A percentile compares a stretch with the other conserved stretches of the same genome.
phyloP scores from a whole-genome alignment of 2,888 invertebrate genomes.

The Lycia hirtaria region DNA sequence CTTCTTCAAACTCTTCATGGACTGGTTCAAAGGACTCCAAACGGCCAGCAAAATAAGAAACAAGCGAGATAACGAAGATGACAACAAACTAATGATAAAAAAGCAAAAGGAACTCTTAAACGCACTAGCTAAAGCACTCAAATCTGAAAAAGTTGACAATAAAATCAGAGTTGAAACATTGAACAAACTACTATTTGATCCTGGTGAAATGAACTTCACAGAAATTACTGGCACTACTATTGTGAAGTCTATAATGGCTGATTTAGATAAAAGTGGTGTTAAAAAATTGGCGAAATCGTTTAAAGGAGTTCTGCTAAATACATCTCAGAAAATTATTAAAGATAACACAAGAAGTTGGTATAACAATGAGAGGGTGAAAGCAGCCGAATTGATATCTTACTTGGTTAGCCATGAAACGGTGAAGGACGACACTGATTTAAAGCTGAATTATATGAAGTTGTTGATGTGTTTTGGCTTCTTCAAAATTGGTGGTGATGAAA shows the following conservation, averaged over 20 bases:
- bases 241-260: slow-evolving; percentile 87
- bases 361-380: slow-evolving; percentile 88
- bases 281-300: slow-evolving; percentile 87
- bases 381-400: slow-evolving; percentile 82
- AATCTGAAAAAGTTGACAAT: slow-evolving; percentile 75
- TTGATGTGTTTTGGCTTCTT: slow-evolving; percentile 88
- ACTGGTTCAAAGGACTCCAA: slow-evolving; percentile 86
- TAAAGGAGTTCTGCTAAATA: slow-evolving; percentile 86
- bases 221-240: slow-evolving; percentile 88
- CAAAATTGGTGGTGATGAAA: slow-evolving; percentile 81
- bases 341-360: slow-evolving; percentile 86
- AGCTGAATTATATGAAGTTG: slow-evolving; percentile 87
- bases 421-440: slow-evolving; percentile 87
- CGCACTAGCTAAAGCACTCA: slow-evolving; percentile 78
- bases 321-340: slow-evolving; percentile 79
- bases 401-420: slow-evolving; percentile 83
- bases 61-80: slow-evolving; percentile 75
- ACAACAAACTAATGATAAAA: slow-evolving; percentile 80
- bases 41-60: slow-evolving; percentile 85
- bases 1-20: slow-evolving; percentile 87
- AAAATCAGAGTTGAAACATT: slow-evolving; percentile 85
- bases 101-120: slow-evolving; percentile 85
- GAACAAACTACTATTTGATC: slow-evolving; percentile 87
- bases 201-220: slow-evolving; percentile 90
- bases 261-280: slow-evolving; percentile 86